Evolutionary conservation across 2,888 invertebrate genomes (phyloP), one percentile per base, ranked within the genome.

Genomic region (Pollenia labialis): DNA sequence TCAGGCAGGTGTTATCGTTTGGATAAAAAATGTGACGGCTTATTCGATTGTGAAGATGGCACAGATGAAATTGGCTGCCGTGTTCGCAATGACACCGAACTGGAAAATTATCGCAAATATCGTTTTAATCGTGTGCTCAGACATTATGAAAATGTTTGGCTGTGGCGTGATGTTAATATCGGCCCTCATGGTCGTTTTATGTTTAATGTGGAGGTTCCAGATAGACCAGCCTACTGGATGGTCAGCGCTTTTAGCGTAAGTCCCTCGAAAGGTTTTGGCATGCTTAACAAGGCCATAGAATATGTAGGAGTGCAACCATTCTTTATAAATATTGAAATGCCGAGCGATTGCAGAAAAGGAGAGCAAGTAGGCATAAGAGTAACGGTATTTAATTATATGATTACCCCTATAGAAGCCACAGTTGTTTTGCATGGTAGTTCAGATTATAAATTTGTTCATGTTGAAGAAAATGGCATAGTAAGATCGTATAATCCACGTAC

Each of bases 251-350:
- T 99, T 92, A 97, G 98, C 89, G 96, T 99, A 94, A 98, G 98
- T 90, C 96, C 97, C 1, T 95, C 96, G 0, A 94, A 95, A 74
- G 99, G 99, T 0, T 96, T 98, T 88, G 98, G 98, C 68, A 97
- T 99, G 96, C 92, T 98, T 60, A 95, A 95, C 12, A 95, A 95
- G 86, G 96, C 98, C 0, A 95, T 97, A 56, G 96, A 96, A 95
- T 98, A 98, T 93, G 96, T 97, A 42, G 98, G 98, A 14, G 96
- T 98, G 0, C 94, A 98, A 54, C 98, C 98, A 16, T 98, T 99
- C 95, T 99, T 97, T 94, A 98, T 99, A 90, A 97, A 97, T 90
- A 97, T 98, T 69, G 99, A 99, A 92, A 98, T 98, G 94, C 98
- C 99, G 0, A 95, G 94, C 0, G 94, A 94, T 48, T 97, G 97